Evolutionary conservation across 2,797 vertebrate species (phyloP), one percentile per base, ranked within the genome.

Genomic region (Chloroceryle inda): DNA sequence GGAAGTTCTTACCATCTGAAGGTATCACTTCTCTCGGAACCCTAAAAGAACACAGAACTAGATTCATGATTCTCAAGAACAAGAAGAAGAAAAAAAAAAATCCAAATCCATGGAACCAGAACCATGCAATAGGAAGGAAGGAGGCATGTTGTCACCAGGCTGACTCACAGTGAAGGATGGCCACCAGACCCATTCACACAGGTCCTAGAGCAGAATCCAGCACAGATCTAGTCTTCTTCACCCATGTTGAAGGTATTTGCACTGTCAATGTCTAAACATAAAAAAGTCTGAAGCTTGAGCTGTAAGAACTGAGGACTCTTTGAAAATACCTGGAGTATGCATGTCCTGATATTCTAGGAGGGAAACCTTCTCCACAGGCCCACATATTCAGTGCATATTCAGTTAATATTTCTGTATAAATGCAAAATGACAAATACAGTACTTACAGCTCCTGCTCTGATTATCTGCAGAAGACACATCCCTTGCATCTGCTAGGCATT

Each of bases 21-120:
- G 69, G 76, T 88, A 69, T 92, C 73, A 71, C 74, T 92, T 94
- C 89, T 71, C 79, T 38, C 79, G 95, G 95, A 86, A 42, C 9
- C 33, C 35, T 49, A 13, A n/a, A 85, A 87, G 23, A 59, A 13
- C 7, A 62, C 21, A 50, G 75, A 92, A 80, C 5, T 22, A 88
- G 7, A 66, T 18, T n/a, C 0, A 1, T 4, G 10, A 44, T 38
- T 73, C 24, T 45, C 10, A 33, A 45, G 35, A 12, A 27, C n/a
- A 22, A 12, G 44, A 26, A 3, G 50, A 24, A 13, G 11, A 29
- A 58, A n/a, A 2, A 23, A 31, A 20, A 47, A 77, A 23, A 18
- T 12, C 24, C 50, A 88, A 64, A 58, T 6, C 11, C 2, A 0
- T n/a, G 40, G 37, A 88, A 81, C 38, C n/a, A 87, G 26, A 82